Conservation (phyloP, 37 sponge, comb jelly and placozoan species). For the Lycopodina hypogea region DNA sequence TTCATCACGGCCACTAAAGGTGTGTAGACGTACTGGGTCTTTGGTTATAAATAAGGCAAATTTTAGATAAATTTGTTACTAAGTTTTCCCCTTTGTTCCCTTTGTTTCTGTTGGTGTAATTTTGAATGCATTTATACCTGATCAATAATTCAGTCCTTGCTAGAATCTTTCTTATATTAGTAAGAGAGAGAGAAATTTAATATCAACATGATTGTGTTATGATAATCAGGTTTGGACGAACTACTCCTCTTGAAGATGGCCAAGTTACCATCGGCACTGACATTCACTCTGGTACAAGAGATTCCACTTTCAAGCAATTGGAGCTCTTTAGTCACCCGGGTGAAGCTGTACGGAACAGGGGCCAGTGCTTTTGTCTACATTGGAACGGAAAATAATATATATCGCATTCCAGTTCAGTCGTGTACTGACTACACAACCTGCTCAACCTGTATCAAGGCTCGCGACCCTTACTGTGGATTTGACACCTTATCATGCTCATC, state of each 20-base stretch:
- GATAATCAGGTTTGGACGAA: too few relatives aligned
- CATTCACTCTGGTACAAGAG: not conserved
- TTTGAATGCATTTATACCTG: too few relatives aligned
- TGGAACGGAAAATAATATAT: constrained; percentile 36
- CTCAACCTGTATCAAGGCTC: constrained; percentile 33
- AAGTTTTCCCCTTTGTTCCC: not conserved
- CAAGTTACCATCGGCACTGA: too few relatives aligned
- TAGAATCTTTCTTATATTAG: too few relatives aligned
- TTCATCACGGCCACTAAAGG: constrained; percentile 46
- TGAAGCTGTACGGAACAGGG: constrained; percentile 5
- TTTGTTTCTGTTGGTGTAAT: not conserved
- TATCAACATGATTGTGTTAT: too few relatives aligned
- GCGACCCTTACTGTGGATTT: constrained; percentile 72
- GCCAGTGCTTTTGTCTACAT: constrained; percentile 17
- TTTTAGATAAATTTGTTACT: not conserved
- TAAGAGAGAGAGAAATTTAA: too few relatives aligned
- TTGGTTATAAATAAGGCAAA: too few relatives aligned
- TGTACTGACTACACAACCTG: constrained; percentile 39
- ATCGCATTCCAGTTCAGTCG: constrained; percentile 22
- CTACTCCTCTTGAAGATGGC: too few relatives aligned
- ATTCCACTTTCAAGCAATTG: not conserved
- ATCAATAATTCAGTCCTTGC: too few relatives aligned
- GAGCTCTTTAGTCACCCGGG: constrained; percentile 5
- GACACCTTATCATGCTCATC: constrained; percentile 39
- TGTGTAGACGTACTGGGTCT: too few relatives aligned